Evolutionary conservation across 2,797 vertebrate genomes (phyloP), one percentile per base, ranked within the genome.

Genomic region (Pelochelys cantorii): DNA sequence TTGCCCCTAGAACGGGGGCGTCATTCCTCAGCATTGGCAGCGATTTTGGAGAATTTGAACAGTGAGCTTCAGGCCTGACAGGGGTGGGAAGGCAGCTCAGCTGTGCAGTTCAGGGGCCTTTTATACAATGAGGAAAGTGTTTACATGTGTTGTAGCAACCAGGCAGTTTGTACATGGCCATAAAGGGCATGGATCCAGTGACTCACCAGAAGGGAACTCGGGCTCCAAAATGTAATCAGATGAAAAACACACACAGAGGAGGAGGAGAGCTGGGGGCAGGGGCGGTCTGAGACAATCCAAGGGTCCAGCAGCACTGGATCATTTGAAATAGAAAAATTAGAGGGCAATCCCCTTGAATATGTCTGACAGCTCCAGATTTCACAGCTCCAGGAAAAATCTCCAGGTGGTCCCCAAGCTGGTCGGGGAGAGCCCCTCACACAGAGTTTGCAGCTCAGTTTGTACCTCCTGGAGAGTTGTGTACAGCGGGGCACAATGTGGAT

Each of bases 101-200:
- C 94, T 93, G 85, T 59, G 95, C 11, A 86, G 57, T 95, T 90
- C 90, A 2, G 55, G 84, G 95, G 95, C 93, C 83, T 94, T 94
- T 96, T 93, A 88, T 95, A 89, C 1, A 1, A 27, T 68, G 81
- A 94, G 94, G 93, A 92, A 92, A 92, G 87, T 97, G 96, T 97
- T 97, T 96, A 97, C 55, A 2, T 57, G 90, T 97, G 97, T 97
- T 97, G 97, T 97, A 96, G 97, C 97, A 97, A 97, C 97, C 85
- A 31, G 87, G 79, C 83, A 1, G 57, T 78, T 89, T 87, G 96
- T 85, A 34, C 90, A 87, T 85, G 93, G 14, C 90, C 53, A n/a
- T 81, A 48, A 86, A 31, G 60, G 93, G 95, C 87, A 89, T 80
- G 93, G 48, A 31, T 15, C 88, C 93, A 25, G 74, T 97, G 97